Base-by-base conservation (phyloP, 2,888 invertebrate species). In the Rotaria socialis region DNA sequence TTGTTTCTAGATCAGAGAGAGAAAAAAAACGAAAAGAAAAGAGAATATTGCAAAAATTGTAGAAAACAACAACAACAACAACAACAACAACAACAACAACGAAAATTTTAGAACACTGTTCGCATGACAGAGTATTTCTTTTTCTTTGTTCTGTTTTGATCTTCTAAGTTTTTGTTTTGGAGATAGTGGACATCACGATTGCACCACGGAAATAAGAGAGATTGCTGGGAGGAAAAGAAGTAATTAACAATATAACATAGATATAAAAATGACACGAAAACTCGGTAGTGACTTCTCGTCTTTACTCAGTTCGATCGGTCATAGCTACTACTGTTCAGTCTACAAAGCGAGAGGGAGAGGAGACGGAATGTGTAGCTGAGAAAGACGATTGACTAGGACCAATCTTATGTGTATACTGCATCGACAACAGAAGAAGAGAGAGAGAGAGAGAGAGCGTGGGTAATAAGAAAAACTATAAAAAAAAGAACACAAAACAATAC, bases 401-500 rank as follows among this genome's bases (percentile, higher is more conserved):
- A 67, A 67, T 67, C 67, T 67, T 41, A 27, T 27, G 35, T 67
- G 35, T 67, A 35, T 35, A 67, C 67, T 67, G 67, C 47, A 67
- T 85, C 52, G 16, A 52, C 27, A 50, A 85, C 27, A 85, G 24
- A 50, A 24, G 50, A 35, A 67, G 85, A 85, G 60, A 47, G 50
- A 50, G 50, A 50, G 2, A 50, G 50, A 50, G 50, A 50, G 11
- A 50, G 50, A 50, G 50, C 11, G 50, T n/a, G 47, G 35, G 27
- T 67, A 47, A 52, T 85, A 67, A 60, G 58, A 84, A 67, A 60
- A 50, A 67, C n/a, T 7, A 27, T 41, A 43, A 24, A 85, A 43
- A 85, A 85, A 85, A 60, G n/a, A 35, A 35, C 35, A 56, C 24
- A 47, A 85, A 60, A 67, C n/a, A 85, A 58, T 67, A 85, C 27